These are phyloP conservation scores for Caracal caracal DNA, from an alignment of 2,113 vertebrate species.

Conservation along the genomic window DNA sequence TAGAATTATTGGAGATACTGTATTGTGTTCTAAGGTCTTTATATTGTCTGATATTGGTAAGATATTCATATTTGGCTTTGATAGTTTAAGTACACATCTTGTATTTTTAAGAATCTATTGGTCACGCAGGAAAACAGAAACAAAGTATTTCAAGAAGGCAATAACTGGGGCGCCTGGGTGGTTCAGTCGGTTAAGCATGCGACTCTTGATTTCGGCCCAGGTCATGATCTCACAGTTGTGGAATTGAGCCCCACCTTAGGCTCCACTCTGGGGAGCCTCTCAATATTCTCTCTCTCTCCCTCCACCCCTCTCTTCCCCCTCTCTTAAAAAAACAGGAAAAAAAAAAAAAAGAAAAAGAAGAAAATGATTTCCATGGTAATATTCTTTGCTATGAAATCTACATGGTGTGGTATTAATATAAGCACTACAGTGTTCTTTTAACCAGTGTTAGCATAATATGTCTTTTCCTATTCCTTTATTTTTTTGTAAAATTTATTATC, in stretches of 20 bases:
- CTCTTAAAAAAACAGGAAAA: too few relatives aligned
- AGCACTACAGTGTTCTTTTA: background rate
- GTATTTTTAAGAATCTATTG: background rate
- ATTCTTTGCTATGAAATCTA: slow-evolving; percentile 24
- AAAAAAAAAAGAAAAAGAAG: background rate
- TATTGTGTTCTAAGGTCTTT: background rate
- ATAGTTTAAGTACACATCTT: background rate
- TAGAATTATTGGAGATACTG: background rate
- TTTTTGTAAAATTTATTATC: slow-evolving; percentile 37
- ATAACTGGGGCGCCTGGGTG: background rate
- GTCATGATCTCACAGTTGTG: too few relatives aligned
- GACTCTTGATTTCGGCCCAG: too few relatives aligned
- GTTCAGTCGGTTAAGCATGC: too few relatives aligned
- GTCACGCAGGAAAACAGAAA: background rate
- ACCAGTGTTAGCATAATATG: background rate
- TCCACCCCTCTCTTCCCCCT: too few relatives aligned
- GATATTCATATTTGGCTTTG: background rate
- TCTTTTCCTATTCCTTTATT: background rate
- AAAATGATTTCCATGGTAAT: background rate
- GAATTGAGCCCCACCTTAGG: too few relatives aligned
- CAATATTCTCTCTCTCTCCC: too few relatives aligned
- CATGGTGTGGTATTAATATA: slow-evolving; percentile 5
- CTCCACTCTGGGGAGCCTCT: too few relatives aligned
- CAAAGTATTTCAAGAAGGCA: background rate
- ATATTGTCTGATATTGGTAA: background rate